phyloP scores from a whole-genome alignment of 2,888 invertebrate genomes.

The Apomyelois bistriatella region DNA sequence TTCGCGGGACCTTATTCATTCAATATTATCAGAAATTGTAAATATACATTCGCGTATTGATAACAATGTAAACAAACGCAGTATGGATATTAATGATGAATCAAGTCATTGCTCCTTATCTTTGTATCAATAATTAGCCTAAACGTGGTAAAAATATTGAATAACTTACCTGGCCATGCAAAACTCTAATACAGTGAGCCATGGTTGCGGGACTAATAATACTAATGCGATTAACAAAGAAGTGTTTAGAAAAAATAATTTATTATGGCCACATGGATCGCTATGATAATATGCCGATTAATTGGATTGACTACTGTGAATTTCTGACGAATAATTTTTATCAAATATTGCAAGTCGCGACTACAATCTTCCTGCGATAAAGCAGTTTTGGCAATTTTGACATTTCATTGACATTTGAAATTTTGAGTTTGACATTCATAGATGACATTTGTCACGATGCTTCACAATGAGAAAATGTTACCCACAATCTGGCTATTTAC shows the following conservation, averaged over 20 bases:
- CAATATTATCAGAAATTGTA: conserved; percentile 41
- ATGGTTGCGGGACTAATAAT: conserved; percentile 78
- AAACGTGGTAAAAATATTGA: conserved; percentile 40
- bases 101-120: conserved; percentile 8
- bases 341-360: conserved; percentile 26
- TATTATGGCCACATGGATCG: conserved; percentile 66
- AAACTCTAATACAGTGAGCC: conserved; percentile 89
- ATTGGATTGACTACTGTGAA: conserved; percentile 33
- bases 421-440: background rate
- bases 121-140: conserved; percentile 15
- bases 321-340: conserved; percentile 26
- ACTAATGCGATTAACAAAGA: conserved; percentile 37
- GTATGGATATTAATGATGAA: conserved; percentile 19
- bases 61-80: conserved; percentile 56
- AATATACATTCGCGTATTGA: conserved; percentile 33
- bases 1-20: conserved; percentile 51
- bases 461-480: too few species aligned
- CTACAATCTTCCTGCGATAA: conserved; percentile 41
- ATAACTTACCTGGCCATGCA: conserved; percentile 85
- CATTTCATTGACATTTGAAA: conserved; percentile 13
- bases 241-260: conserved; percentile 35
- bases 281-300: conserved; percentile 33
- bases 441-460: too few species aligned
- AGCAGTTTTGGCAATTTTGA: conserved; percentile 35
- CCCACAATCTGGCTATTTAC: too few species aligned